These are phyloP conservation scores for Sebastes vulpes DNA, from an alignment of 2,797 vertebrate genomes.

Conservation along the genomic window DNA sequence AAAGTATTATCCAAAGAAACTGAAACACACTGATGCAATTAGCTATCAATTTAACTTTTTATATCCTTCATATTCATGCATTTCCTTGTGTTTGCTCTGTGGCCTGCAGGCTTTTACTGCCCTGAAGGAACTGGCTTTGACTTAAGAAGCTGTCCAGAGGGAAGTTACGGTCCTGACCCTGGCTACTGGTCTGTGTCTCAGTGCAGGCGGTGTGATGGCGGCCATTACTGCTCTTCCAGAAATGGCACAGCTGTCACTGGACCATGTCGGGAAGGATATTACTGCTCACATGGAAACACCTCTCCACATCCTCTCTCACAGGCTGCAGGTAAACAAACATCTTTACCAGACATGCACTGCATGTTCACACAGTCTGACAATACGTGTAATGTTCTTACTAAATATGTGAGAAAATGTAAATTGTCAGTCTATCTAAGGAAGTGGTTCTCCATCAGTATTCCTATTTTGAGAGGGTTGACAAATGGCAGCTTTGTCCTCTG, in stretches of 20 bases:
- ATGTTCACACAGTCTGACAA: background rate
- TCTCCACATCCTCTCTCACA: slow-evolving; percentile 79
- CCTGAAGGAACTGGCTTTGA: slow-evolving; percentile 85
- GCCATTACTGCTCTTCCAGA: slow-evolving; percentile 87
- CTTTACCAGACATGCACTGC: background rate
- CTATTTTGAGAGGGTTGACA: slow-evolving; percentile 15
- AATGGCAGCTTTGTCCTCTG: slow-evolving; percentile 24
- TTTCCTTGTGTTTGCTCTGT: slow-evolving; percentile 26
- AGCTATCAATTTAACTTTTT: background rate
- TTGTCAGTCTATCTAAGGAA: background rate
- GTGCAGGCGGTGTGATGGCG: slow-evolving; percentile 87
- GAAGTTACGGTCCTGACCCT: slow-evolving; percentile 85
- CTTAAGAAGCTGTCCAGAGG: slow-evolving; percentile 87
- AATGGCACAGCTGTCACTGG: slow-evolving; percentile 87
- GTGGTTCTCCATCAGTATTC: background rate
- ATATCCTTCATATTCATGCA: background rate
- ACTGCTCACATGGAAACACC: slow-evolving; percentile 86
- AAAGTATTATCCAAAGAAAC: background rate
- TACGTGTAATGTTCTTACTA: background rate
- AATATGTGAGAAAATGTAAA: background rate
- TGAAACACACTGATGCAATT: background rate
- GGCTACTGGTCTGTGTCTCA: slow-evolving; percentile 80
- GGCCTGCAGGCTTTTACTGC: slow-evolving; percentile 90
- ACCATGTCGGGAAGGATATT: slow-evolving; percentile 88
- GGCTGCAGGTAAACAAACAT: slow-evolving; percentile 76